Percentiles rank a stretch among this genome's conserved stretches.
Evolutionary conservation across 2,797 vertebrate species (phyloP).

Genomic region (Picus viridis): DNA sequence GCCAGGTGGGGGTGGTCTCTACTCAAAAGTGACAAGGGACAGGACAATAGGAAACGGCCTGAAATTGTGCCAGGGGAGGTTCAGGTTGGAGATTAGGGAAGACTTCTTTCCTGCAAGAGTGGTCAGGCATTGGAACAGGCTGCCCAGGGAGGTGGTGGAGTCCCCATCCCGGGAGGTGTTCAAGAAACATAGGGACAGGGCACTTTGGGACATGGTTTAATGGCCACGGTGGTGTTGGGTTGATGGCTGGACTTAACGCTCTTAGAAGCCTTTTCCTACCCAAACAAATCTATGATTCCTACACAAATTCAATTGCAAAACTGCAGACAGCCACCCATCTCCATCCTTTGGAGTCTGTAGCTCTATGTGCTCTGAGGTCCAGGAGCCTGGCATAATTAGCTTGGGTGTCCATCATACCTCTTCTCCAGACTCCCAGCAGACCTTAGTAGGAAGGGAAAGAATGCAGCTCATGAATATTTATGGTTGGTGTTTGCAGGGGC

Average conservation of each 20-base stretch:
- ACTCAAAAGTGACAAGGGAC: too few species aligned
- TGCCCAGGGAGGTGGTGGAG: too few species aligned
- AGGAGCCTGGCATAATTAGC: neutral
- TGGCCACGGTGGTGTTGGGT: accelerated
- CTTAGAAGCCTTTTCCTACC: too few species aligned
- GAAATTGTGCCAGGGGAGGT: too few species aligned
- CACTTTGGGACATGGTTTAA: neutral
- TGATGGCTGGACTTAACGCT: too few species aligned
- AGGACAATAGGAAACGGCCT: too few species aligned
- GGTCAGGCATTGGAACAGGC: too few species aligned
- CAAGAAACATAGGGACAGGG: accelerated
- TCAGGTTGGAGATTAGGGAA: too few species aligned
- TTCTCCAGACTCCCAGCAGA: accelerated
- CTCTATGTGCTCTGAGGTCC: neutral
- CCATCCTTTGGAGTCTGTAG: neutral
- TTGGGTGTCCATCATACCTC: neutral
- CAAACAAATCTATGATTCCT: too few species aligned
- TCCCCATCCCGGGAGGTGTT: too few species aligned
- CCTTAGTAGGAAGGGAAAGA: neutral
- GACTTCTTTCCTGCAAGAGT: too few species aligned
- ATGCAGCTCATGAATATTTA: neutral
- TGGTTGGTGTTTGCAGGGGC: neutral
- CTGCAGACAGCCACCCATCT: neutral
- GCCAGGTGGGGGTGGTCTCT: too few species aligned
- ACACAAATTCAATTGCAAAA: neutral